Evolutionary conservation across 2,888 invertebrate species (phyloP).

Genomic region (Luffia ferchaultella): DNA sequence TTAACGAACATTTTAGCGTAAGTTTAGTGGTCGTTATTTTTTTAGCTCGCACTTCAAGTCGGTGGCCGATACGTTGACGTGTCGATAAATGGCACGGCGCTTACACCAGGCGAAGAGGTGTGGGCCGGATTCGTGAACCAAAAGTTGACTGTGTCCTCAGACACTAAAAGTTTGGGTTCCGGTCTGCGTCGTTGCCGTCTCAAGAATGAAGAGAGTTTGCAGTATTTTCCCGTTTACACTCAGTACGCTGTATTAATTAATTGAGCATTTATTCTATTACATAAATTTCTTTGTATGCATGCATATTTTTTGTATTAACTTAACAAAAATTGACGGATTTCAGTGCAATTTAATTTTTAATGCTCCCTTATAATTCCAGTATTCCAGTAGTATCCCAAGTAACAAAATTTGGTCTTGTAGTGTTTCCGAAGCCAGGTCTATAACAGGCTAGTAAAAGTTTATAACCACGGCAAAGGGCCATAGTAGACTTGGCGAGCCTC

Average conservation of each 20-base stretch:
- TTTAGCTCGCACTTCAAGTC: constrained; percentile 26
- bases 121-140: constrained; percentile 25
- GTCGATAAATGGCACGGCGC: constrained; percentile 32
- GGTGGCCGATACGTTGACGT: constrained; percentile 31
- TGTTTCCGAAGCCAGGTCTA: too few relatives aligned
- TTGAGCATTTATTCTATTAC: too few relatives aligned
- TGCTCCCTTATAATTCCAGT: too few relatives aligned
- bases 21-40: background rate
- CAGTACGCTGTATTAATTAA: background rate
- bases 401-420: too few relatives aligned
- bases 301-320: too few relatives aligned
- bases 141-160: constrained; percentile 21
- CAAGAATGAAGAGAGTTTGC: constrained; percentile 18
- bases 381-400: too few relatives aligned
- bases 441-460: too few relatives aligned
- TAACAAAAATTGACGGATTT: too few relatives aligned
- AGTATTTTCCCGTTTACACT: constrained; percentile 29
- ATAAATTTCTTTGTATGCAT: too few relatives aligned
- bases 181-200: constrained; percentile 27
- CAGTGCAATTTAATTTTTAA: too few relatives aligned
- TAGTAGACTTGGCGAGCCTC: too few relatives aligned
- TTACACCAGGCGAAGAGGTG: constrained; percentile 32
- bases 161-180: constrained; percentile 21
- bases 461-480: too few relatives aligned
- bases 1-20: background rate